Evolutionary conservation across 2,888 invertebrate genomes (phyloP), one percentile per base, ranked within the genome.

Genomic region (Tipula lateralis): DNA sequence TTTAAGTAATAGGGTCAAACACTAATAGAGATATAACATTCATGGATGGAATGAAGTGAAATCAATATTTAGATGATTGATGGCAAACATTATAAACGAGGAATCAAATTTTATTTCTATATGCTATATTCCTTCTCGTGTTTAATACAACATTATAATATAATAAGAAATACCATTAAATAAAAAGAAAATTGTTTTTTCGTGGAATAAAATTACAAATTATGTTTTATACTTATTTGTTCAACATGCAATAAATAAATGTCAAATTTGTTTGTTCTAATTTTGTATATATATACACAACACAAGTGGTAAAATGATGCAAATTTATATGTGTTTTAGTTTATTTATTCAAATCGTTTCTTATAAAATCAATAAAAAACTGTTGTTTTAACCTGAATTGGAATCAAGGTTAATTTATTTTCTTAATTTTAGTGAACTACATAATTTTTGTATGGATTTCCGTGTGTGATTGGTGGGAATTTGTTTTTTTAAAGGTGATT

Each of bases 261-360:
- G 66, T 24, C 66, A 66, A 66, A 66, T 66, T 66, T 66, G 66
- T 66, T 66, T 66, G 66, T 66, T 66, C 66, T 66, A 66, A 66
- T 66, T 66, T 66, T 50, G 44, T 16, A 66, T 12, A 66, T 3
- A 66, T n/a, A 44, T n/a, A 16, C 44, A 44, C 5, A 44, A 3
- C 24, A 24, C 66, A 66, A 66, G 9, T 66, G 24, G 66, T 24
- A 66, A 66, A 66, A 66, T 66, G 24, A 24, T 66, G 66, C 66
- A 66, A 66, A 66, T 66, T 66, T 66, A 66, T 66, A 66, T 19
- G 66, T 66, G 66, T 66, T n/a, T n/a, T 66, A 9, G 19, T 50
- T 66, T 66, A 24, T 66, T 66, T 66, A 9, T 24, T 66, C 12
- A 24, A 66, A 66, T n/a, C 24, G 24, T 19, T 66, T 66, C 19